Evolutionary conservation across 2,888 invertebrate genomes (phyloP).

Genomic region (Flexamia atlantica): DNA sequence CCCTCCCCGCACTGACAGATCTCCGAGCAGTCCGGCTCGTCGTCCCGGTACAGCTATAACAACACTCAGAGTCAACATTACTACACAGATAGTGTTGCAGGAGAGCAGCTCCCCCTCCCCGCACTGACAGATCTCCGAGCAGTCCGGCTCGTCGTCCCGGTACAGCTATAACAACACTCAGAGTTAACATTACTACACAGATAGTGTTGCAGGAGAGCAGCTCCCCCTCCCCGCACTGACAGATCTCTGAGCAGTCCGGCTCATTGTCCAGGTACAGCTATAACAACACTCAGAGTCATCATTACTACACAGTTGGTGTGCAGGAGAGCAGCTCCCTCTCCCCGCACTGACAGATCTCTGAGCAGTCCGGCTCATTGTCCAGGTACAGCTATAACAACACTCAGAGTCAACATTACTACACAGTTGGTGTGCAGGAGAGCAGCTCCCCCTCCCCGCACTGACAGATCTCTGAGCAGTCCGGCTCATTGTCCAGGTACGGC

Average conservation of each 20-base stretch:
- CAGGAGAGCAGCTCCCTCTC: slow-evolving; percentile 89
- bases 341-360: slow-evolving; percentile 93
- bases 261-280: slow-evolving; percentile 91
- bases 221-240: slow-evolving; percentile 88
- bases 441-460: slow-evolving; percentile 81
- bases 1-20: slow-evolving; percentile 91
- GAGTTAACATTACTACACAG: slow-evolving; percentile 81
- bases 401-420: slow-evolving; percentile 79
- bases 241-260: slow-evolving; percentile 93
- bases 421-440: too few species aligned
- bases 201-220: slow-evolving; percentile 92
- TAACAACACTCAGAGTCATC: slow-evolving; percentile 70
- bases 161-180: slow-evolving; percentile 80
- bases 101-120: slow-evolving; percentile 86
- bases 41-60: slow-evolving; percentile 87
- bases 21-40: slow-evolving; percentile 94
- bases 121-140: slow-evolving; percentile 94
- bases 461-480: slow-evolving; percentile 94
- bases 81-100: slow-evolving; percentile 93
- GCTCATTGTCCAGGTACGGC: slow-evolving; percentile 90
- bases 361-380: slow-evolving; percentile 92
- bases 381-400: slow-evolving; percentile 81
- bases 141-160: slow-evolving; percentile 91
- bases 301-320: slow-evolving; percentile 90
- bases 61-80: background rate